Base-by-base conservation (phyloP, 2,797 vertebrate species). In the Malacoraja senta region DNA sequence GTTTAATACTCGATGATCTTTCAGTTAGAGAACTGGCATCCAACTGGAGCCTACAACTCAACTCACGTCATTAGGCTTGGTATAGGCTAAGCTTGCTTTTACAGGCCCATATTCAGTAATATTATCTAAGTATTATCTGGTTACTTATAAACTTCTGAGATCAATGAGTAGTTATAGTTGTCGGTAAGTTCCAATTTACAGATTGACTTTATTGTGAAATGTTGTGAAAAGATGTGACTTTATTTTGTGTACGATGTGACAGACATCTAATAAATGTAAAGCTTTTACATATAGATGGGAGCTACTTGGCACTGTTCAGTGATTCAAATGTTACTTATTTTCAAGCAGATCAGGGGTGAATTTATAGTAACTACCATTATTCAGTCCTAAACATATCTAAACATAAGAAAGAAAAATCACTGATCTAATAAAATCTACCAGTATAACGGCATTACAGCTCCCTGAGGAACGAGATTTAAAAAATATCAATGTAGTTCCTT, bases 61-160 rank as follows among this genome's bases (percentile, higher is more conserved):
- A 86, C 58, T n/a, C n/a, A 32, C n/a, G 21, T 8, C 63, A 68
- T 88, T 68, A 88, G 84, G 10, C 10, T 63, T 88, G 44, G 44
- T 53, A 53, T 0, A 53, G 44, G 84, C 84, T 88, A 88, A 88
- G 32, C 7, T 88, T 29, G 61, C 84, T 32, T 88, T 86, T 68
- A 68, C 65, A 88, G n/a, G 61, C 61, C 61, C 17, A 29, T 35
- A 88, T 32, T 53, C 32, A 58, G n/a, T n/a, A 86, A 86, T 19
- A 63, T 63, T 65, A 88, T 88, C n/a, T 32, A 65, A n/a, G 61
- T 65, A 88, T 35, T 35, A 53, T 88, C 61, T 68, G 21, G 61
- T 88, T 65, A 88, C 29, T 88, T 88, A 35, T 35, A 88, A 88
- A 88, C 15, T 88, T 78, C 32, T 32, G 83, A 65, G 10, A 61